Conservation (phyloP, 2,113 vertebrate genomes). For the Actenoides lindsayi region DNA sequence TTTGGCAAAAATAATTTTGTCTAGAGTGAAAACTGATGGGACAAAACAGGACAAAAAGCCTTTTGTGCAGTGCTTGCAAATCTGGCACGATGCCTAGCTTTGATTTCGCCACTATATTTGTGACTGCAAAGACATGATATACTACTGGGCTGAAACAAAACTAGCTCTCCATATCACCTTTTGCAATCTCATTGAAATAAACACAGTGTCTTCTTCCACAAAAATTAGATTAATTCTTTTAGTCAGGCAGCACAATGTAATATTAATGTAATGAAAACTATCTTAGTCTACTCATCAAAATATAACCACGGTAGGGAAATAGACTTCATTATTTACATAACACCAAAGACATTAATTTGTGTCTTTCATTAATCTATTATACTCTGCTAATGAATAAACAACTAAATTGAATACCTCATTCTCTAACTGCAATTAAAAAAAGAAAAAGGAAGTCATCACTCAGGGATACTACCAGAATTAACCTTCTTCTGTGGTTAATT, state of each 20-base stretch:
- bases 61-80: background rate
- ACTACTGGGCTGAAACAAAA: background rate
- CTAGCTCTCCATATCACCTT: background rate
- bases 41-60: background rate
- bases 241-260: background rate
- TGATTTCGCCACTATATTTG: background rate
- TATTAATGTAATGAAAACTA: constrained; percentile 1
- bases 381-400: background rate
- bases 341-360: background rate
- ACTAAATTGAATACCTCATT: background rate
- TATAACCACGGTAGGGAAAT: background rate
- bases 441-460: background rate
- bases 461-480: background rate
- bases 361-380: constrained; percentile 18
- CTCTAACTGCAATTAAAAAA: background rate
- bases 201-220: background rate
- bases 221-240: background rate
- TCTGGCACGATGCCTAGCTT: background rate
- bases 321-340: constrained; percentile 24
- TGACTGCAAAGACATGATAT: background rate
- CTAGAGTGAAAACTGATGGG: background rate
- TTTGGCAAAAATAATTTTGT: background rate
- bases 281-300: background rate
- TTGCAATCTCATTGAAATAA: constrained; percentile 19
- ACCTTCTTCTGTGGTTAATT: background rate